Conservation (phyloP, 2,888 invertebrate species). For the Odontomyia ornata region DNA sequence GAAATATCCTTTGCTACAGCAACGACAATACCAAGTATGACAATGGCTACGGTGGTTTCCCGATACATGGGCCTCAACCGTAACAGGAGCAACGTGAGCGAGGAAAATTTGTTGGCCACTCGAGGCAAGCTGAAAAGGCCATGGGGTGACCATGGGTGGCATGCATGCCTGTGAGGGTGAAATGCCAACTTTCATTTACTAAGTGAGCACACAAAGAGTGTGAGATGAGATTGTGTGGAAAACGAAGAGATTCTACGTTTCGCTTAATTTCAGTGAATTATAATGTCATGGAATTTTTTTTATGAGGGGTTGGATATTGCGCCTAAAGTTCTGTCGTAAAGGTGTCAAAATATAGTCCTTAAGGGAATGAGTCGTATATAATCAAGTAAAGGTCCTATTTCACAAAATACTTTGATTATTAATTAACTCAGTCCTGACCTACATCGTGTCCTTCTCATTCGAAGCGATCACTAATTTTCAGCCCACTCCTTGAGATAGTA, state of each 20-base stretch:
- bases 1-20: slow-evolving; percentile 29
- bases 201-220: slow-evolving; percentile 17
- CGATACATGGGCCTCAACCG: not conserved
- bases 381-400: too few species aligned
- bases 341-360: too few species aligned
- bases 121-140: not conserved
- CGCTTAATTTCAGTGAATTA: slow-evolving; percentile 31
- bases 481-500: too few species aligned
- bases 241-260: slow-evolving; percentile 14
- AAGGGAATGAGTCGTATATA: too few species aligned
- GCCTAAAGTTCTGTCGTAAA: not conserved
- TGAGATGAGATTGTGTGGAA: not conserved
- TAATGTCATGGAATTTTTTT: slow-evolving; percentile 9
- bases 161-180: not conserved
- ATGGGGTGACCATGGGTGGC: not conserved
- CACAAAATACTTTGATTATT: too few species aligned
- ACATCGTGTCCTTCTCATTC: too few species aligned
- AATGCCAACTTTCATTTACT: slow-evolving; percentile 33
- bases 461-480: too few species aligned
- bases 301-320: not conserved
- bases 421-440: too few species aligned
- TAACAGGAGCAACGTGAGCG: slow-evolving; percentile 19
- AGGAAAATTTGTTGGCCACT: not conserved
- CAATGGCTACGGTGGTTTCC: not conserved
- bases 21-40: not conserved